phyloP scores from a whole-genome alignment of 2,797 vertebrate genomes.

The Melanotaenia trifasciata region DNA sequence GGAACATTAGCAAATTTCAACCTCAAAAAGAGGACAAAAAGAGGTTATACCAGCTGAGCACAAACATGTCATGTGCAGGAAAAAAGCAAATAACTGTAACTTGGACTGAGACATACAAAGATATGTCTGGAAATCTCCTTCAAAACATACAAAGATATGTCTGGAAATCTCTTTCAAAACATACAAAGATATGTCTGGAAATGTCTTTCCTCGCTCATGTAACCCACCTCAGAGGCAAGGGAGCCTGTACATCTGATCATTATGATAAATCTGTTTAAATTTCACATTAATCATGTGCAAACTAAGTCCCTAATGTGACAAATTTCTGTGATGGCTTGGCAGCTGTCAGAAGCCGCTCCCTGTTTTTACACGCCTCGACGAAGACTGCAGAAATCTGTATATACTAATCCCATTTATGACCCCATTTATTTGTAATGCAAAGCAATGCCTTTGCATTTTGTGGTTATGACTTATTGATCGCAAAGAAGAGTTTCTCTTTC shows the following conservation, averaged over 20 bases:
- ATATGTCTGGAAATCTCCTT: no score
- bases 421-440: conserved; percentile 2
- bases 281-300: background rate
- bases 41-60: no score
- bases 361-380: background rate
- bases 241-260: background rate
- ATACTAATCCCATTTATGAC: background rate
- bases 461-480: background rate
- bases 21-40: no score
- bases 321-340: background rate
- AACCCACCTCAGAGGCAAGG: no score
- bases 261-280: background rate
- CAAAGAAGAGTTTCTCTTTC: background rate
- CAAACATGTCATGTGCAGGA: no score
- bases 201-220: no score
- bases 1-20: no score
- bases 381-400: background rate
- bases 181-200: no score
- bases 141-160: no score
- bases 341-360: background rate
- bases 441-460: background rate
- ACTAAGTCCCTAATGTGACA: background rate
- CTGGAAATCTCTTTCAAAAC: no score
- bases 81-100: no score
- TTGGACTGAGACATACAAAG: no score